Percentiles rank a stretch among this genome's conserved stretches.
These are phyloP conservation scores for Centropristis striata DNA, from an alignment of 2,113 vertebrate species.

Conservation along the genomic window DNA sequence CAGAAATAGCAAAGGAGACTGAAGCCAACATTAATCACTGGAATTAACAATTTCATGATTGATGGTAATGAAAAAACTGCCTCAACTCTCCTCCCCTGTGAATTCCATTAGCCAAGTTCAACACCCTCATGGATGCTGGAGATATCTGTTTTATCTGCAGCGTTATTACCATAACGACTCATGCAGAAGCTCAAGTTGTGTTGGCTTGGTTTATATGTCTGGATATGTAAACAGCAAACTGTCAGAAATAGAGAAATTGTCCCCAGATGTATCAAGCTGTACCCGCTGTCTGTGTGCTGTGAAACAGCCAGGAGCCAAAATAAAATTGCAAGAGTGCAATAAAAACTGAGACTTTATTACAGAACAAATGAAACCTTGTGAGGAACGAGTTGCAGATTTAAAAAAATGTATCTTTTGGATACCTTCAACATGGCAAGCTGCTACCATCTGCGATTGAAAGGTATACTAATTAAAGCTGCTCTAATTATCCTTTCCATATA, in stretches of 20 bases:
- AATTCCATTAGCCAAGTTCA: slow-evolving; percentile 60
- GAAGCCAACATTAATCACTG: slow-evolving; percentile 68
- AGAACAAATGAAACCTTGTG: slow-evolving; percentile 18
- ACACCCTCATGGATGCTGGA: slow-evolving; percentile 30
- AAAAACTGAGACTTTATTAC: slow-evolving; percentile 11
- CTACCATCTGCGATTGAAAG: slow-evolving; percentile 50
- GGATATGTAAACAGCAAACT: slow-evolving; percentile 30
- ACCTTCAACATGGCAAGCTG: slow-evolving; percentile 28
- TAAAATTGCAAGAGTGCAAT: slow-evolving; percentile 8
- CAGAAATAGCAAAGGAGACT: slow-evolving; percentile 58
- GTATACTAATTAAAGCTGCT: slow-evolving; percentile 51
- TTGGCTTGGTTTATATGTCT: background rate
- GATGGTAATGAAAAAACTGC: slow-evolving; percentile 66
- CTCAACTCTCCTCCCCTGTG: slow-evolving; percentile 49
- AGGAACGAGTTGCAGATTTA: slow-evolving; percentile 11
- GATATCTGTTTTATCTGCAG: slow-evolving; percentile 36
- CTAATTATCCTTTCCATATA: slow-evolving; percentile 56
- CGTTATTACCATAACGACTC: slow-evolving; percentile 12
- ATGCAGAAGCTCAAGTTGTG: slow-evolving; percentile 4
- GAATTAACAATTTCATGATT: slow-evolving; percentile 72
- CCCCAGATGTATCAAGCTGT: background rate
- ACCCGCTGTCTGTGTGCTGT: background rate
- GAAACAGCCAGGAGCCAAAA: slow-evolving; percentile 26
- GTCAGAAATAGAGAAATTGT: slow-evolving; percentile 32
- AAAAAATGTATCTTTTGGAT: slow-evolving; percentile 24